phyloP scores from a whole-genome alignment of 1,140 invertebrate species.

The Drosophila arizonae region DNA sequence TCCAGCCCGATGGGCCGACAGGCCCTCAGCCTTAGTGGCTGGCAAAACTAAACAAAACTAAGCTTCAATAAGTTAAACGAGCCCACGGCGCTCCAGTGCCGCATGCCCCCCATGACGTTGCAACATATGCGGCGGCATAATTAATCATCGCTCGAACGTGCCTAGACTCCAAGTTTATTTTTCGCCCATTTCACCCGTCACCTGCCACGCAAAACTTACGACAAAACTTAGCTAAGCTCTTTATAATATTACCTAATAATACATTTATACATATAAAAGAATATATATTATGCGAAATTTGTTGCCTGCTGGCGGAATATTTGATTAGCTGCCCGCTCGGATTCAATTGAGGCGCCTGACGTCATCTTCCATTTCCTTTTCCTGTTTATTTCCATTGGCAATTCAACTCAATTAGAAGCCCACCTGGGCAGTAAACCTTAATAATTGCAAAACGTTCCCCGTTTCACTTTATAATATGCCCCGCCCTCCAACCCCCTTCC shows the following conservation, averaged over 20 bases:
- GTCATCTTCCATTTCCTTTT: neutral
- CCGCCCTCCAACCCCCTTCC: neutral
- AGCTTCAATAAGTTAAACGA: constrained; percentile 59
- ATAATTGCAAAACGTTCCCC: constrained; percentile 40
- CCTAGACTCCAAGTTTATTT: constrained; percentile 29
- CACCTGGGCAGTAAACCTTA: constrained; percentile 48
- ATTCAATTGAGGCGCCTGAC: constrained; percentile 65
- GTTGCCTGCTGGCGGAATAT: constrained; percentile 64
- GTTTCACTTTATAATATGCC: neutral
- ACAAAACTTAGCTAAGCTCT: constrained; percentile 33
- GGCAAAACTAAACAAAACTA: constrained; percentile 61
- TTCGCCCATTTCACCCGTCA: neutral
- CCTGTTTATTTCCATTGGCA: constrained; percentile 44
- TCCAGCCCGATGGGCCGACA: neutral
- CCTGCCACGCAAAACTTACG: neutral
- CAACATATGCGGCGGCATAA: constrained; percentile 72
- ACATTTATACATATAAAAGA: constrained; percentile 3
- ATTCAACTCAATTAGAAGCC: constrained; percentile 65
- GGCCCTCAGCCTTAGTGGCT: constrained; percentile 6
- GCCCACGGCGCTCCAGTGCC: constrained; percentile 26
- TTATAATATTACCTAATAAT: constrained; percentile 40
- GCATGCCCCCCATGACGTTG: constrained; percentile 70
- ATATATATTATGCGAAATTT: constrained; percentile 26
- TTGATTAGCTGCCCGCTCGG: constrained; percentile 63
- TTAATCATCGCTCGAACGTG: constrained; percentile 73